phyloP scores from a whole-genome alignment of 2,797 vertebrate genomes.

The Sebastes taczanowskii region DNA sequence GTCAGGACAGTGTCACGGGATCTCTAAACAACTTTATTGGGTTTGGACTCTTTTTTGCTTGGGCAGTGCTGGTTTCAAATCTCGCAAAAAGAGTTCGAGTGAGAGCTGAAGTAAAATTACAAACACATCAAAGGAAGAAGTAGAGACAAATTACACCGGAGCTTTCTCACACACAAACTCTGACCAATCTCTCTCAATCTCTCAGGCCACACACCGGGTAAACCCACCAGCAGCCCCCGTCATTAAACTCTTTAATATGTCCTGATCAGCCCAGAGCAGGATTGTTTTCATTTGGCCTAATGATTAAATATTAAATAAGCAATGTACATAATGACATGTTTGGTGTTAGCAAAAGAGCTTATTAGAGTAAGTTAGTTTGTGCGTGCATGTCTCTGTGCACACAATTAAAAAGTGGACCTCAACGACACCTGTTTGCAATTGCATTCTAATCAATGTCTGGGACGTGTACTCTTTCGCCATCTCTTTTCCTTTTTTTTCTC shows the following conservation, averaged over 20 bases:
- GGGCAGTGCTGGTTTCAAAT: conserved; percentile 25
- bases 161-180: not conserved
- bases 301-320: conserved; percentile 80
- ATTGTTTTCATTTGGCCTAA: conserved; percentile 75
- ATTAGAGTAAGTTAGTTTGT: conserved; percentile 61
- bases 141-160: conserved; percentile 26
- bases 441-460: conserved; percentile 69
- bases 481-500: conserved; percentile 27
- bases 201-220: conserved; percentile 48
- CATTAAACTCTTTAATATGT: conserved; percentile 67
- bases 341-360: conserved; percentile 64
- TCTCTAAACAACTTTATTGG: conserved; percentile 60
- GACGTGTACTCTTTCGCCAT: conserved; percentile 51
- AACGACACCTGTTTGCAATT: conserved; percentile 71
- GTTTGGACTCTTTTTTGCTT: conserved; percentile 28
- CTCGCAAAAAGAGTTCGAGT: conserved; percentile 21
- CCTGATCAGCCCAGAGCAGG: conserved; percentile 58
- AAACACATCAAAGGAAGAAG: conserved; percentile 1
- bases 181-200: not conserved
- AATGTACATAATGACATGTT: conserved; percentile 71
- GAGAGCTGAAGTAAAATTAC: conserved; percentile 4
- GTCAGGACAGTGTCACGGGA: conserved; percentile 64
- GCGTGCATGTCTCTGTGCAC: conserved; percentile 41
- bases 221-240: conserved; percentile 46
- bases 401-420: conserved; percentile 68